These are phyloP conservation scores for Pedionomus torquatus DNA, from an alignment of 2,113 vertebrate species.

Conservation along the genomic window DNA sequence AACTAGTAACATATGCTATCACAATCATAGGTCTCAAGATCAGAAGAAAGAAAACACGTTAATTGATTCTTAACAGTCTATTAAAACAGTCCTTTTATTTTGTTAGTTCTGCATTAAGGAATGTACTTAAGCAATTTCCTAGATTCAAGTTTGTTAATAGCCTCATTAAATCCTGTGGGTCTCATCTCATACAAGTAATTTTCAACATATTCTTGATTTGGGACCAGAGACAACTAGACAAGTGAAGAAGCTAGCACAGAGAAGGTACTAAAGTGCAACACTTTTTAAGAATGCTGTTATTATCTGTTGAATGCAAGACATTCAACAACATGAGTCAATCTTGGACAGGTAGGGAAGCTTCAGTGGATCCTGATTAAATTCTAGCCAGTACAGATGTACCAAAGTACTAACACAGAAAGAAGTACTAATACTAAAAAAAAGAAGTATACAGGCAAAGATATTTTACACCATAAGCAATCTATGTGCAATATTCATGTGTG, in stretches of 20 bases:
- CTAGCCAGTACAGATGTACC: neutral
- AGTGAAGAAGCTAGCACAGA: neutral
- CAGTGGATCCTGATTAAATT: neutral
- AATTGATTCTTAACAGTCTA: neutral
- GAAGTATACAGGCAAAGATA: neutral
- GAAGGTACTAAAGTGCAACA: neutral
- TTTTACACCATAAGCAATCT: neutral
- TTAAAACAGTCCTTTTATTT: neutral
- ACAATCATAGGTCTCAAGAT: neutral
- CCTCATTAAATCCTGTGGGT: neutral
- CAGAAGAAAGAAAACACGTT: neutral
- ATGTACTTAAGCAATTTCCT: neutral
- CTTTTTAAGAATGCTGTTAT: neutral
- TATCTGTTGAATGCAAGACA: neutral
- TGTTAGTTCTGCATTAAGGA: neutral
- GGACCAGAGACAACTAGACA: neutral
- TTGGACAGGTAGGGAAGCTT: neutral
- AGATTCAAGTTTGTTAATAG: neutral
- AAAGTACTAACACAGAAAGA: neutral
- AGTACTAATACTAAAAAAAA: neutral
- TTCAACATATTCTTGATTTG: neutral
- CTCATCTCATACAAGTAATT: neutral
- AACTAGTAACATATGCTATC: neutral
- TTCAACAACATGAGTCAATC: fast-evolving
- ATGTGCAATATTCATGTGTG: neutral